Conservation (phyloP, 2,113 vertebrate species). For the Epinephelus moara region DNA sequence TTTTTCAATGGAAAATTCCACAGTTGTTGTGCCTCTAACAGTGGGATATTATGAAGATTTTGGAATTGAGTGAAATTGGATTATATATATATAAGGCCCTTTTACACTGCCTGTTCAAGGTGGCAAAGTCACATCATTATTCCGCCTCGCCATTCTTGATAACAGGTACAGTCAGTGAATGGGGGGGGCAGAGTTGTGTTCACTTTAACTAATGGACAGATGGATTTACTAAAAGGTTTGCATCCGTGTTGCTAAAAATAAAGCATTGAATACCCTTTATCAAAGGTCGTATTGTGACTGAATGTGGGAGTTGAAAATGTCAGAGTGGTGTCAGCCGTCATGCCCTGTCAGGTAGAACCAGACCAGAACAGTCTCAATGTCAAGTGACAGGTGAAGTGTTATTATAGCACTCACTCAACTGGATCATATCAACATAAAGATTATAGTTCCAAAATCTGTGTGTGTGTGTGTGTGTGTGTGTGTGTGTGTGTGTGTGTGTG, state of each 20-base stretch:
- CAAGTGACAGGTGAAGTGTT: conserved; percentile 35
- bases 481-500: conserved; percentile 16
- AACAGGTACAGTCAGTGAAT: too few species aligned
- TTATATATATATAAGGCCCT: too few species aligned
- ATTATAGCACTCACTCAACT: conserved; percentile 19
- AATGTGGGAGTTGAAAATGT: conserved; percentile 22
- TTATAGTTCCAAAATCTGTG: conserved; percentile 23
- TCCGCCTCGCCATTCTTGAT: too few species aligned
- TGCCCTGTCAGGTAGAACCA: conserved; percentile 36
- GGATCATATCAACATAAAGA: conserved; percentile 24
- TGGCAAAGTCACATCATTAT: too few species aligned
- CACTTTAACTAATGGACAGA: not conserved
- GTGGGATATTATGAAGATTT: not conserved
- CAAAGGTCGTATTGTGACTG: not conserved
- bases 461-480: conserved; percentile 3
- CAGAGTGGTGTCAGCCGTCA: conserved; percentile 15
- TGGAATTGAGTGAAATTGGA: not conserved
- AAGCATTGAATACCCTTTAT: not conserved
- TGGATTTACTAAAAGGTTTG: not conserved
- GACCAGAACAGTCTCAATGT: conserved; percentile 10
- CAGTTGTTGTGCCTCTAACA: not conserved
- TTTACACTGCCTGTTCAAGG: too few species aligned
- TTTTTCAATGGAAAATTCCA: conserved; percentile 1
- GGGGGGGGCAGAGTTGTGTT: too few species aligned
- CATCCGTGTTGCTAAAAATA: not conserved